Conservation (phyloP, 1,140 invertebrate species). For the Trypoxylus dichotomus region DNA sequence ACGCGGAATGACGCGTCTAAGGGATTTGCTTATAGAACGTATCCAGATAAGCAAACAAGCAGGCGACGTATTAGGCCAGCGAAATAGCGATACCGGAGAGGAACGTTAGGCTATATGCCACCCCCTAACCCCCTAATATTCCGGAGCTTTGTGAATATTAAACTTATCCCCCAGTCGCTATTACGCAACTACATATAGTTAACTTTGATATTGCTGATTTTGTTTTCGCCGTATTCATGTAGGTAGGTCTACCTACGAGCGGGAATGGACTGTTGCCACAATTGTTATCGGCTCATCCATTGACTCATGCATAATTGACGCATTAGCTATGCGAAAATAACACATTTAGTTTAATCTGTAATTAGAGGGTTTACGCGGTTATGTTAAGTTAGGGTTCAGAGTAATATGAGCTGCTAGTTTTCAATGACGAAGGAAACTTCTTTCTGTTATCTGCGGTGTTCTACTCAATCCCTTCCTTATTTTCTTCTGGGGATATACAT, state of each 20-base stretch:
- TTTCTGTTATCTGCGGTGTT: no score
- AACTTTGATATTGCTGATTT: constrained; percentile 21
- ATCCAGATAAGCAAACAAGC: constrained; percentile 29
- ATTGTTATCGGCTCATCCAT: constrained; percentile 10
- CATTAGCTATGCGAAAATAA: constrained; percentile 5
- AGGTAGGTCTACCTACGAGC: background rate
- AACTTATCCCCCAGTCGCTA: constrained; percentile 19
- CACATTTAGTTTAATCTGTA: background rate
- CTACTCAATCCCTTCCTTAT: no score
- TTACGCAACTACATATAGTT: constrained; percentile 26
- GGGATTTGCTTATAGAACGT: constrained; percentile 24
- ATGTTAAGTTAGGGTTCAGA: background rate
- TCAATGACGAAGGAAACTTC: no score
- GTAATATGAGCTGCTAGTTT: background rate
- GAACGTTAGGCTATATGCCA: constrained; percentile 13
- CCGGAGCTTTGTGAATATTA: constrained; percentile 30
- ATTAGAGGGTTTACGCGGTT: background rate
- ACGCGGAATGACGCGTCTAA: background rate
- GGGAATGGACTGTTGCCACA: background rate
- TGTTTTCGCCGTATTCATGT: background rate
- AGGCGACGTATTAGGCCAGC: background rate
- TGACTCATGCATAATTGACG: background rate
- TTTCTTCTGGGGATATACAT: no score
- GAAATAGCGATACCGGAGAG: background rate
- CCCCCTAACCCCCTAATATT: constrained; percentile 25